Evolutionary conservation across 2,888 invertebrate genomes (phyloP), one percentile per base, ranked within the genome.

Genomic region (Pheosia gnoma): DNA sequence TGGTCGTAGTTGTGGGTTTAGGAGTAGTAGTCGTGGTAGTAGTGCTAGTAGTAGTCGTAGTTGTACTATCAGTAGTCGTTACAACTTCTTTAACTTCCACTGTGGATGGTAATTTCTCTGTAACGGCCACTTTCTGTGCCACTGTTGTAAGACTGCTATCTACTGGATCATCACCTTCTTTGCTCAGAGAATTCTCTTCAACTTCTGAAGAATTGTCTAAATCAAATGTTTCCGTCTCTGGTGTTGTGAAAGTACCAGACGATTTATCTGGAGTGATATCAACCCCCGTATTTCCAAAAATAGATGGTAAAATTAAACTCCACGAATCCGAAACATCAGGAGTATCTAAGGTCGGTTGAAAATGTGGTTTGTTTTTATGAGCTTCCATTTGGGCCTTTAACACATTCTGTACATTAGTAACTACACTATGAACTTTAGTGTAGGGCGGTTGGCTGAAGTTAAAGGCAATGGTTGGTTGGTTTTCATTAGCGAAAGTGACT

Each of bases 391-490:
- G 97, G 59, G 96, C 96, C 85, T 96, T 97, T 0, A 98, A 89
- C 11, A 98, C 97, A 83, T 95, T 97, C 83, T 98, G 97, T 0
- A 98, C 97, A 77, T 96, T 97, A 49, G 95, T 95, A 0, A 98
- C 96, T 7, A 98, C 97, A 70, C 95, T 97, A 78, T 97, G 96
- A 0, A 97, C 96, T 86, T 96, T 95, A 66, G 95, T 95, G 69
- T 95, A 95, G 0, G 96, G 95, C 57, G 94, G 94, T 67, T 93
- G 94, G 66, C 94, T 92, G 58, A 92, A 89, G 68, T 93, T 93
- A 62, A 94, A 92, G 6, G 91, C 85, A 41, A 90, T 85, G 4
- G 92, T 90, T 38, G 90, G 94, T 80, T 87, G 91, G 60, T 93
- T 84, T 74, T 93, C 84, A 87, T 93, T 89, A 65, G 94, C 84